Percentiles rank a stretch among this genome's conserved stretches.
Evolutionary conservation across 53 echinoderm and acorn worm genomes (phyloP).

Genomic region (Echinometra lucunter): DNA sequence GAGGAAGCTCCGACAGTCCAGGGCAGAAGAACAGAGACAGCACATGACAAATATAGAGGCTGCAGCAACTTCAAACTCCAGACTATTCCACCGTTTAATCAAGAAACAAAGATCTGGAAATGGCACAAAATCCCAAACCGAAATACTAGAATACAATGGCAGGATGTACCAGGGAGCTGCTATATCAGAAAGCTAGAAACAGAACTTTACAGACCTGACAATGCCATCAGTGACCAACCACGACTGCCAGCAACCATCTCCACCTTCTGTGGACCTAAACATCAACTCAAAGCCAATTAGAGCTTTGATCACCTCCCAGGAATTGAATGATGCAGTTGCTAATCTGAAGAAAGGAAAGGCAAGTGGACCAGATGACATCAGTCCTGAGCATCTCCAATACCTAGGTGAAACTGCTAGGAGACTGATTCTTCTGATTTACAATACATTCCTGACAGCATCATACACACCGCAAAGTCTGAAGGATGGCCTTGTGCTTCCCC

Average conservation of each 20-base stretch:
- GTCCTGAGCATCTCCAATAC: not conserved
- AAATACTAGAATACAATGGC: not conserved
- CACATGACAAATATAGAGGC: not conserved
- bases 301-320: not conserved
- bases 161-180: not conserved
- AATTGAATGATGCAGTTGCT: not conserved
- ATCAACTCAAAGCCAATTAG: not conserved
- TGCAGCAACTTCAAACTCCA: not conserved
- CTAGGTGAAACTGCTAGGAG: not conserved
- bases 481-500: slow-evolving; percentile 2
- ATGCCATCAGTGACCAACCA: not conserved
- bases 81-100: not conserved
- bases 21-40: not conserved
- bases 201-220: not conserved
- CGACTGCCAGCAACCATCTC: not conserved
- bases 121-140: not conserved
- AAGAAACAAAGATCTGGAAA: not conserved
- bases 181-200: not conserved
- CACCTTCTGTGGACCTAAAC: not conserved
- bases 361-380: slow-evolving; percentile 9
- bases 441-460: not conserved
- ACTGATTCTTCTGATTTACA: too few relatives aligned
- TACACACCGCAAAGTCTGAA: too few relatives aligned
- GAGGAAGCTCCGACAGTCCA: not conserved
- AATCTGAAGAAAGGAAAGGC: not conserved